Conservation (phyloP, 2,113 vertebrate species). For the Calyptomena viridis region DNA sequence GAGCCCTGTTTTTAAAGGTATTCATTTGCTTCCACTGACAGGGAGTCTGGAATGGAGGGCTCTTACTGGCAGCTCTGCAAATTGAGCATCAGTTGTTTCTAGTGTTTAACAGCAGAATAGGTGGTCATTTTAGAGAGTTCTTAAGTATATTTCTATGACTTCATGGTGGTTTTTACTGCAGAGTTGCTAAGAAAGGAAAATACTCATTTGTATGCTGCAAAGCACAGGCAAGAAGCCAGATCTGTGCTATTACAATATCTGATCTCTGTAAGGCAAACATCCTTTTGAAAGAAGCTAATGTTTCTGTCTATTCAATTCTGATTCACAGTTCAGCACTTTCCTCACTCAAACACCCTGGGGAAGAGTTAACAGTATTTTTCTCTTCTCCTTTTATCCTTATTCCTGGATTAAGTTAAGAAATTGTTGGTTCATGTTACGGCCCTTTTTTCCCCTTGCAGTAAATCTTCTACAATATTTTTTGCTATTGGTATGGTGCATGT, state of each 20-base stretch:
- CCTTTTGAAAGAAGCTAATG: slow-evolving; percentile 52
- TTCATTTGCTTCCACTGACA: not conserved
- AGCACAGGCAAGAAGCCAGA: slow-evolving; percentile 34
- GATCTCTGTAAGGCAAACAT: slow-evolving; percentile 51
- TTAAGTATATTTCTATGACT: not conserved
- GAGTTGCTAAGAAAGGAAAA: slow-evolving; percentile 23
- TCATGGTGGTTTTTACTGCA: not conserved
- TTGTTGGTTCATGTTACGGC: not conserved
- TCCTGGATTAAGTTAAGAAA: slow-evolving; percentile 37
- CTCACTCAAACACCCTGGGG: slow-evolving; percentile 29
- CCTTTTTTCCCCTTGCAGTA: not conserved
- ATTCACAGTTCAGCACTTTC: slow-evolving; percentile 51
- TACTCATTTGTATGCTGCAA: slow-evolving; percentile 24
- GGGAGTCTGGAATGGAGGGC: not conserved
- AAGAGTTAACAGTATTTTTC: slow-evolving; percentile 30
- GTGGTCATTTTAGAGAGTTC: not conserved
- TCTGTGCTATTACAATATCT: slow-evolving; percentile 41
- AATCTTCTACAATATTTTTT: not conserved
- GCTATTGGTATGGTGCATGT: not conserved
- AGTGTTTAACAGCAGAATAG: not conserved
- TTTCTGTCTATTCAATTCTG: slow-evolving; percentile 47
- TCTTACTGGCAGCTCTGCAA: not conserved
- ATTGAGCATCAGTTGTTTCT: not conserved
- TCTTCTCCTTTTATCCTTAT: slow-evolving; percentile 32
- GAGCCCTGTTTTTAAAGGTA: not conserved